Base-by-base conservation (phyloP, 1,140 invertebrate species). In the Acromyrmex echinatior region DNA sequence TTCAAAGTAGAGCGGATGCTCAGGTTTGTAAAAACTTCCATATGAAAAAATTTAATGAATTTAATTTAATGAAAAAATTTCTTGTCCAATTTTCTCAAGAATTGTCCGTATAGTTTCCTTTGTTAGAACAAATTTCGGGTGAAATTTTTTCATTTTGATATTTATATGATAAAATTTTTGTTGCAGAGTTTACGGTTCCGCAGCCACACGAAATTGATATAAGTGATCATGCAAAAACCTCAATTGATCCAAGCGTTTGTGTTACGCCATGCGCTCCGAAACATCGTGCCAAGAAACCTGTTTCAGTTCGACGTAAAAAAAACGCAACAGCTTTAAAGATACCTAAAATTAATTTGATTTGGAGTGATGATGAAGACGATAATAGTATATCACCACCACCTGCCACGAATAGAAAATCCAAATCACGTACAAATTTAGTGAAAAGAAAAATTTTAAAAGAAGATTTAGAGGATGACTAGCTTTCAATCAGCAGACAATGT, bases 161-260 rank as follows among this genome's bases (percentile, higher is more conserved):
- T 74, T n/a, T 82, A 21, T 86, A 62, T 73, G 63, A 78, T 84
- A 21, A 45, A 45, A 35, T 81, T 45, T 77, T 16, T 85, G 7
- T 91, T 91, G 1, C 74, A 93, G 93, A 65, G 18, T 93, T 92
- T 62, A 90, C 68, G 28, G 88, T 92, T 62, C 77, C 89, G 6
- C 66, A 91, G 9, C 0, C 87, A 3, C 65, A 77, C 28, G 77
- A 91, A 45, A 89, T 93, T 5, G 80, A 93, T 31, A 31, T 89
- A 49, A 73, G 14, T 21, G 77, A 87, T 6, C 86, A 88, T 7
- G 25, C 35, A 0, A 18, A 56, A 66, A n/a, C 35, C 35, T 7
- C 39, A 0, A 73, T 25, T 25, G 10, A 66, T 21, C 62, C 10
- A 18, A 73, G 12, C 31, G 45, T 86, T 49, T 92, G 92, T 25